phyloP scores from a whole-genome alignment of 2,797 vertebrate genomes.

The Alcedo atthis region DNA sequence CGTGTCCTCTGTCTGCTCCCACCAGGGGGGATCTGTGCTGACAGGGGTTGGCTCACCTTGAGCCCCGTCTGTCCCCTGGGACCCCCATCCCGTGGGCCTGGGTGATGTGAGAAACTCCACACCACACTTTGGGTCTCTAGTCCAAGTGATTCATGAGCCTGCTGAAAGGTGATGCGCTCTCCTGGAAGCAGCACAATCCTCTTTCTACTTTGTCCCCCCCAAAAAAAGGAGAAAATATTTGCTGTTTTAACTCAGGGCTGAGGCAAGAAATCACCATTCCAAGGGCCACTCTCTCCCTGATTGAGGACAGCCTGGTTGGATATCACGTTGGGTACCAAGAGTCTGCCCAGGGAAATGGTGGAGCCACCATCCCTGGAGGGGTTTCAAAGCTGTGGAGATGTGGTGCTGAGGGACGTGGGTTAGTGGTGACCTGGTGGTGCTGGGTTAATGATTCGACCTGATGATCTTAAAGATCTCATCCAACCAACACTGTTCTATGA shows the following conservation, averaged over 20 bases:
- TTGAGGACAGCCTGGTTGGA: not conserved
- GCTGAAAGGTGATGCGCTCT: not conserved
- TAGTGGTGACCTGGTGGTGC: not conserved
- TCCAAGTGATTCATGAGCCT: not conserved
- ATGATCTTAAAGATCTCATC: not conserved
- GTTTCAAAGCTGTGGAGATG: not conserved
- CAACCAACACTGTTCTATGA: not conserved
- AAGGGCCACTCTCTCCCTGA: not conserved
- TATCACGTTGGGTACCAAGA: not conserved
- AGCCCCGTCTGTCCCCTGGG: not conserved
- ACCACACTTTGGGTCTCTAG: rapidly evolving
- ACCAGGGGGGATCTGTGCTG: not conserved
- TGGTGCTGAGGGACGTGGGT: not conserved
- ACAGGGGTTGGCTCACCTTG: not conserved
- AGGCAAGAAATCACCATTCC: not conserved
- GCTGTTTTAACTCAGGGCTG: not conserved
- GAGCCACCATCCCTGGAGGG: not conserved
- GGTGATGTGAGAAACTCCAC: not conserved
- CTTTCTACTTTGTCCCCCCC: not conserved
- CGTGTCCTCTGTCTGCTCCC: not conserved
- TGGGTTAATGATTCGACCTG: not conserved
- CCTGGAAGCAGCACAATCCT: not conserved
- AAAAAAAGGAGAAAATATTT: not conserved
- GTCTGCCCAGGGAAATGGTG: not conserved
- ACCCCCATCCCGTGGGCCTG: not conserved